Evolutionary conservation across 2,797 vertebrate genomes (phyloP).

Genomic region (Sebastes hubbsi): DNA sequence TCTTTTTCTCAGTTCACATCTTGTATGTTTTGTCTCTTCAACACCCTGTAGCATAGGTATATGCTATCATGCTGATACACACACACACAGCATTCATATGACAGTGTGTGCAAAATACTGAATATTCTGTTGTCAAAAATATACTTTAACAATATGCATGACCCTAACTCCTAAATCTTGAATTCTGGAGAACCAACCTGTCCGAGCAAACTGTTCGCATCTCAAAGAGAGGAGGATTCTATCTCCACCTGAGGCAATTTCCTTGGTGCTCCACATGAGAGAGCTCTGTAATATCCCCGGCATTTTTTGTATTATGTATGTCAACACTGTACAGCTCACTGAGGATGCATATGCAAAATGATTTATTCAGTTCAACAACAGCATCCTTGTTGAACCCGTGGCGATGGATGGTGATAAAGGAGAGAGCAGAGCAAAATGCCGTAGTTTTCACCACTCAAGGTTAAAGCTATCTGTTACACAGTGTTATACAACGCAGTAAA

Average conservation of each 20-base stretch:
- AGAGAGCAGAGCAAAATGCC: conserved; percentile 23
- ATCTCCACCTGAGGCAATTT: conserved; percentile 40
- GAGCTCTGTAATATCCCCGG: conserved; percentile 45
- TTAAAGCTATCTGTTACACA: conserved; percentile 28
- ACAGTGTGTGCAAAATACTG: background rate
- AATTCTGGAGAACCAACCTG: conserved; percentile 17
- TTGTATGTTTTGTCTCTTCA: background rate
- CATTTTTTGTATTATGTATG: conserved; percentile 34
- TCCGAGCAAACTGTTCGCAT: conserved; percentile 11
- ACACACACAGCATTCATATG: background rate
- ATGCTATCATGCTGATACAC: background rate
- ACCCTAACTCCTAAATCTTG: conserved; percentile 7
- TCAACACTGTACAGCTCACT: conserved; percentile 50
- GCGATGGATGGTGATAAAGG: conserved; percentile 29
- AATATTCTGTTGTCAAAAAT: conserved; percentile 1
- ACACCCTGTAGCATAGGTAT: background rate
- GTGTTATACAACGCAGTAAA: conserved; percentile 20
- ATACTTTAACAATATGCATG: conserved; percentile 6
- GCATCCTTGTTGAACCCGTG: conserved; percentile 38
- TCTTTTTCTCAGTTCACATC: background rate
- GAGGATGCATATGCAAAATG: conserved; percentile 48
- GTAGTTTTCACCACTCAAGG: conserved; percentile 29
- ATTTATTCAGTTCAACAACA: conserved; percentile 57
- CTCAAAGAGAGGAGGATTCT: conserved; percentile 7
- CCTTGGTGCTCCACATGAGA: conserved; percentile 26